Evolutionary conservation across 2,797 vertebrate species (phyloP), one percentile per base, ranked within the genome.

Genomic region (Esox masquinongy): DNA sequence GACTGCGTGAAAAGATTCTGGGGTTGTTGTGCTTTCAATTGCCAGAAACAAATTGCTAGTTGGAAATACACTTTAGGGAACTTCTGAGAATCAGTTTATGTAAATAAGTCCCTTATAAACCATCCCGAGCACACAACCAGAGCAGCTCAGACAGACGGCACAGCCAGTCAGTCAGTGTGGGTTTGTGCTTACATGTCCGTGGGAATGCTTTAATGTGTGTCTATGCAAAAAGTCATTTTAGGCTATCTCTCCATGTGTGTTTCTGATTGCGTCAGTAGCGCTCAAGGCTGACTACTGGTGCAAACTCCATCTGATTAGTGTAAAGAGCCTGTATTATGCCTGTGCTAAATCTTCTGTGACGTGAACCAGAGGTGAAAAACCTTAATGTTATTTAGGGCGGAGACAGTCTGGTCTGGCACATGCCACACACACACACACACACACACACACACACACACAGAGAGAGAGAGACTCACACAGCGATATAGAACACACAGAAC

Each of bases 261-360:
- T 66, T 72, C 50, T 68, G 63, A 53, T 29, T 66, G 73, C 34
- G 47, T 74, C 39, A 16, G 73, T 31, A 69, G 64, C 3, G 68
- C 43, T 70, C 19, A 12, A 47, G 39, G 43, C 68, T 70, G 39
- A 47, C 26, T 66, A 2, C 29, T 66, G 63, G 68, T 24, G n/a
- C 68, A 24, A n/a, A 22, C 39, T 70, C 22, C 24, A 68, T 31
- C 34, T 68, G 67, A 43, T 36, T 39, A 69, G 67, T 69, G 67
- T 47, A 69, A 69, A 69, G 67, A 69, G 67, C 67, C 39, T 47
- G 67, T 69, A 47, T 47, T 69, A 69, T 69, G 39, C n/a, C 68
- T 69, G 36, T 43, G 22, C 36, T 69, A 69, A 69, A 69, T 69
- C 39, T 69, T 22, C 22, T 47, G 39, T 69, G 68, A 69, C n/a